Percentiles rank a stretch among this genome's conserved stretches.
phyloP scores from a whole-genome alignment of 1,140 invertebrate genomes.

The Mercenaria mercenaria region DNA sequence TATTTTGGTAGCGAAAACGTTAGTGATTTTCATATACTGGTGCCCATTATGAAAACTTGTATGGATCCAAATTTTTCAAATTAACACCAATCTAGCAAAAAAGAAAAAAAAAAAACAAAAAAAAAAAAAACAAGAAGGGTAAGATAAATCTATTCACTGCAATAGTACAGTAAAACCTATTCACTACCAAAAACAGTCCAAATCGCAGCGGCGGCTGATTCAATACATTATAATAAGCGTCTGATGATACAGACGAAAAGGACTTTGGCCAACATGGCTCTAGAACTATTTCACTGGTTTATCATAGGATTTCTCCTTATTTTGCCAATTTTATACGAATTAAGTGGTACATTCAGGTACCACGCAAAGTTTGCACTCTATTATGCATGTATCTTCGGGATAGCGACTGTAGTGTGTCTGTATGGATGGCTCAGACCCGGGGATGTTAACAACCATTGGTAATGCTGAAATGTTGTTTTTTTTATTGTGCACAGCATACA shows the following conservation, averaged over 20 bases:
- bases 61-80: too few species aligned
- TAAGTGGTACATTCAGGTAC: slow-evolving; percentile 75
- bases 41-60: too few species aligned
- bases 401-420: slow-evolving; percentile 65
- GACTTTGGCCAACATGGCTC: slow-evolving; percentile 70
- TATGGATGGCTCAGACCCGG: slow-evolving; percentile 67
- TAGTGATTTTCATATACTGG: too few species aligned
- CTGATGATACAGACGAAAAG: background rate
- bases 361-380: slow-evolving; percentile 78
- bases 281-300: slow-evolving; percentile 74
- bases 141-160: background rate
- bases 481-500: background rate
- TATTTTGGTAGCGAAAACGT: too few species aligned
- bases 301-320: slow-evolving; percentile 72
- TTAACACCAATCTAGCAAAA: too few species aligned
- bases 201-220: background rate
- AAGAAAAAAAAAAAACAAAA: too few species aligned
- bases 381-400: slow-evolving; percentile 64
- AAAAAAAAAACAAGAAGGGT: too few species aligned
- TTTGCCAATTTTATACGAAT: slow-evolving; percentile 74
- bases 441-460: slow-evolving; percentile 76
- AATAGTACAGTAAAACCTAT: background rate
- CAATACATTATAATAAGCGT: background rate
- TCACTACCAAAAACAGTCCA: background rate
- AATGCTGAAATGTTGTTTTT: too few species aligned